A percentile compares a stretch with the other conserved stretches of the same genome.
Evolutionary conservation across 1,140 invertebrate genomes (phyloP).

Genomic region (Lordiphosa mommai): DNA sequence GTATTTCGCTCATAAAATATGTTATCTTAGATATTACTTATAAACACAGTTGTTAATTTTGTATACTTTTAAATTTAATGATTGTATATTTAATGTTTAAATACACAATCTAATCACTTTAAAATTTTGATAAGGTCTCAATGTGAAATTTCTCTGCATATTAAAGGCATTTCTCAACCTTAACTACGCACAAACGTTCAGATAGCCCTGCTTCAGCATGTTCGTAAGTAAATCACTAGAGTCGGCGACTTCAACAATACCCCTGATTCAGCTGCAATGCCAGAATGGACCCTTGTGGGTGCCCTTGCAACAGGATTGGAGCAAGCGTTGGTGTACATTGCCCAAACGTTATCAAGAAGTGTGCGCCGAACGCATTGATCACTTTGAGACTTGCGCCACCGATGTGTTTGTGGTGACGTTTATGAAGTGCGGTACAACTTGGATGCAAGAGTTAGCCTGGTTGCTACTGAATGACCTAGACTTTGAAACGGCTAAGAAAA

Average conservation of each 20-base stretch:
- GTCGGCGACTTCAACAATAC: neutral
- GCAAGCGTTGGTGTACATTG: conserved; percentile 17
- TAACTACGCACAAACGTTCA: too few relatives aligned
- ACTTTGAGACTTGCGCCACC: conserved; percentile 65
- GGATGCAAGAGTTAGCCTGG: conserved; percentile 85
- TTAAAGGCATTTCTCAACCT: too few relatives aligned
- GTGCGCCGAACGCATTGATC: conserved; percentile 4
- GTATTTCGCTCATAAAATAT: too few relatives aligned
- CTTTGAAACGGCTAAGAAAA: conserved; percentile 72
- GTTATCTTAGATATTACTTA: too few relatives aligned
- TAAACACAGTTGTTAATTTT: too few relatives aligned
- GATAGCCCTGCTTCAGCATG: too few relatives aligned
- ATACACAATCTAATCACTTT: too few relatives aligned
- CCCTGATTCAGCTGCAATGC: conserved; percentile 1
- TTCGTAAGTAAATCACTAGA: conserved; percentile 6
- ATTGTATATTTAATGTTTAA: too few relatives aligned
- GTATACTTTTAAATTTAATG: too few relatives aligned
- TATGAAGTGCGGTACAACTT: conserved; percentile 82
- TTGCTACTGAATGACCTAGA: conserved; percentile 83
- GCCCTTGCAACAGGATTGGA: conserved; percentile 20
- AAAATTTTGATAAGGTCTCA: too few relatives aligned
- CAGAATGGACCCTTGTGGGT: conserved; percentile 8
- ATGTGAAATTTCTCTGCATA: too few relatives aligned
- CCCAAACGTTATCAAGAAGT: neutral
- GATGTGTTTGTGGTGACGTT: conserved; percentile 81